Percentiles rank a stretch among this genome's conserved stretches.
These are phyloP conservation scores for Leptopterna dolabrata DNA, from an alignment of 2,888 invertebrate genomes.

Conservation along the genomic window DNA sequence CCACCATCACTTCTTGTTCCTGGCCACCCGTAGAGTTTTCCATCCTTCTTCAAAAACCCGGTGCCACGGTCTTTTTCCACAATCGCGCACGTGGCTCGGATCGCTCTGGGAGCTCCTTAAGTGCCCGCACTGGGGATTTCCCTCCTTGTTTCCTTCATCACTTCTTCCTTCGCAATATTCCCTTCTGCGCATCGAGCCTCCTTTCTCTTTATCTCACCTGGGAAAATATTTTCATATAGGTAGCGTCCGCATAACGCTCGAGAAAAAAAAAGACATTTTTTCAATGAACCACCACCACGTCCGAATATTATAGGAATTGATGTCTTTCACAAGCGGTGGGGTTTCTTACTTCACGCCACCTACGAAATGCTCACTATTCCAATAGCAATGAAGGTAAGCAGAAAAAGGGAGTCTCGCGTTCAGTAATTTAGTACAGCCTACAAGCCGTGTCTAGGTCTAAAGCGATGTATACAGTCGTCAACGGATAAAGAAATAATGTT, in stretches of 20 bases:
- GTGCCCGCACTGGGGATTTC: constrained; percentile 24
- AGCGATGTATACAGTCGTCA: too few relatives aligned
- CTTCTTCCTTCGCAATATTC: background rate
- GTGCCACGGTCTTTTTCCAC: background rate
- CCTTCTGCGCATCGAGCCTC: background rate
- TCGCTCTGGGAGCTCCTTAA: background rate
- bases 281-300: background rate
- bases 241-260: background rate
- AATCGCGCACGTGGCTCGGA: background rate
- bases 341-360: too few relatives aligned
- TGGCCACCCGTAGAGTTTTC: background rate
- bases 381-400: too few relatives aligned
- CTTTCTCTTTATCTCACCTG: background rate
- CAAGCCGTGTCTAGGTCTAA: too few relatives aligned
- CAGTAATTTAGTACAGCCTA: too few relatives aligned
- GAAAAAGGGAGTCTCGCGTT: too few relatives aligned
- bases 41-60: background rate
- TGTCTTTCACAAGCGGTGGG: too few relatives aligned
- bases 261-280: background rate
- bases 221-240: background rate
- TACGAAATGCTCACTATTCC: too few relatives aligned
- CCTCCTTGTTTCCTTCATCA: background rate
- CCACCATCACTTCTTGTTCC: too few relatives aligned
- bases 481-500: too few relatives aligned
- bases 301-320: background rate